Base-by-base conservation (phyloP, 2,113 vertebrate genomes). In the Phoenicopterus ruber region DNA sequence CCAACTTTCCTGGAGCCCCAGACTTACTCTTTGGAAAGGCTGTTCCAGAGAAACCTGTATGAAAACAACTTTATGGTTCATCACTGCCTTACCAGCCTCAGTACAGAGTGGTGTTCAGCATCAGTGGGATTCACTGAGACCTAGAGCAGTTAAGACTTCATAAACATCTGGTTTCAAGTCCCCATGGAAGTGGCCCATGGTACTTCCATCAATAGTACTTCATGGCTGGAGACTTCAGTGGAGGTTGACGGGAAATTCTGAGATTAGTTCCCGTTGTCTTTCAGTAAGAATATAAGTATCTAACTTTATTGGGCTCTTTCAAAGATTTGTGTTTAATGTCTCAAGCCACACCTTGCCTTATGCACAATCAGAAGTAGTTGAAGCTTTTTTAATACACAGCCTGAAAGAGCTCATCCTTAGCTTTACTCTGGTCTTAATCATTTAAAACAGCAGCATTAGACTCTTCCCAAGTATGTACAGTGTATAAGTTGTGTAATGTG, bases 381-480 rank as follows among this genome's bases (percentile, higher is more conserved):
- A 86, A 74, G 42, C 44, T 70, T 73, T 87, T 82, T 50, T 24
- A 86, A 58, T 77, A 50, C 18, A 59, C n/a, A 92, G 44, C 24
- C 57, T 90, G 67, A 72, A 89, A 77, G 76, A 93, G 67, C 46
- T 86, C 69, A 86, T 76, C 36, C 49, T 88, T 95, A 91, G 40
- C 46, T 89, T 97, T 91, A 66, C 21, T 86, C 26, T 5, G 8
- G 66, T 97, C 70, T 91, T 95, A 73, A 42, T 83, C 62, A 86
- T 86, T 94, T 96, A 96, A 93, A 94, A 49, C 58, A 93, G 36
- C 57, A 94, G 49, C 58, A 72, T 93, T 95, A 88, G 46, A 74
- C 10, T 74, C 40, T 82, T 84, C 32, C 36, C 32, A 80, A 87
- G 55, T 84, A 76, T 58, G 49, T 88, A 67, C 52, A 54, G 46